Conservation (phyloP, 2,797 vertebrate genomes). For the Notolepis coatsorum region DNA sequence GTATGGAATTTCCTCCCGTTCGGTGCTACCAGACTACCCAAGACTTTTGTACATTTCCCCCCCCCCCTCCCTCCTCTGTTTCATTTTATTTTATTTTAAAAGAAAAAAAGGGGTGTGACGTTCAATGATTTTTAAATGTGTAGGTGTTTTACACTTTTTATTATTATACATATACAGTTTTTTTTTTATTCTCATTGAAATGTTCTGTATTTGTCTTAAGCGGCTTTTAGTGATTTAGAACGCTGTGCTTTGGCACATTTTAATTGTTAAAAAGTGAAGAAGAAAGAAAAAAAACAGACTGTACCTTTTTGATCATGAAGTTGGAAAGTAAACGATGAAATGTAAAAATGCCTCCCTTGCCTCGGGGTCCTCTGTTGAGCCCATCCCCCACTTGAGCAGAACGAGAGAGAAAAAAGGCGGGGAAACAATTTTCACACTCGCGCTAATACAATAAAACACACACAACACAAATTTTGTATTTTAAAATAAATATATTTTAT, state of each 20-base stretch:
- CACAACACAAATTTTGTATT: conserved; percentile 40
- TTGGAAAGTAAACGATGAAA: conserved; percentile 95
- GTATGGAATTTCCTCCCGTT: conserved; percentile 29
- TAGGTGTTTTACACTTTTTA: conserved; percentile 99
- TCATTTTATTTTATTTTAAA: conserved; percentile 92
- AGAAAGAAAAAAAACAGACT: conserved; percentile 77
- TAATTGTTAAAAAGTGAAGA: conserved; percentile 90
- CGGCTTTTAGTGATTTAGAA: conserved; percentile 97
- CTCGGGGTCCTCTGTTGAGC: conserved; percentile 19
- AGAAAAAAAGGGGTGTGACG: too few species aligned
- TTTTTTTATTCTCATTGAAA: conserved; percentile 97
- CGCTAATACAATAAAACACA: background rate
- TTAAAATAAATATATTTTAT: conserved; percentile 99
- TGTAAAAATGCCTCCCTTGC: conserved; percentile 49
- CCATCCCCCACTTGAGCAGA: too few species aligned
- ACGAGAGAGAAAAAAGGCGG: background rate
- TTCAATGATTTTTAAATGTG: conserved; percentile 97
- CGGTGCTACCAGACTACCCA: conserved; percentile 48
- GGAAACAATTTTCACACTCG: background rate
- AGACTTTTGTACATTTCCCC: conserved; percentile 98
- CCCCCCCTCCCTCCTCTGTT: conserved; percentile 87
- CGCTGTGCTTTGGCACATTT: conserved; percentile 94
- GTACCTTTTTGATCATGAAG: conserved; percentile 98
- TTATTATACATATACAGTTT: conserved; percentile 93
- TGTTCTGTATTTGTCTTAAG: conserved; percentile 93